phyloP scores from a whole-genome alignment of 2,113 vertebrate species.

The Parus major region DNA sequence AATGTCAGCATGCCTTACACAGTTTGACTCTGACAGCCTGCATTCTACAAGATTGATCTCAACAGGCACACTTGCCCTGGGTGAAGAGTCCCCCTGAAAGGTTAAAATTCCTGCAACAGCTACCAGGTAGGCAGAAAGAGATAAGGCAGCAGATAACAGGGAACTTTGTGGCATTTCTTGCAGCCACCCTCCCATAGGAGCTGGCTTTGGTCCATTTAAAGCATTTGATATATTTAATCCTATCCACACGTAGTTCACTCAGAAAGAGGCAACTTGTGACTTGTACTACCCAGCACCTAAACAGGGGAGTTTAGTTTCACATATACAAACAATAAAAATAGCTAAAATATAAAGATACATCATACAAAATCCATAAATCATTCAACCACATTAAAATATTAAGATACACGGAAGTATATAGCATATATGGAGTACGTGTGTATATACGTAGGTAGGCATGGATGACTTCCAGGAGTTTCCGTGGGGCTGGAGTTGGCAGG shows the following conservation, averaged over 20 bases:
- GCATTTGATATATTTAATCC: not conserved
- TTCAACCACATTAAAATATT: not conserved
- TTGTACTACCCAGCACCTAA: not conserved
- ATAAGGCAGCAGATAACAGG: not conserved
- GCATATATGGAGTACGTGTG: rapidly evolving
- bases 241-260: rapidly evolving
- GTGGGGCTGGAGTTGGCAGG: not conserved
- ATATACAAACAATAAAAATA: not conserved
- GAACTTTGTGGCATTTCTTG: not conserved
- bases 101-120: not conserved
- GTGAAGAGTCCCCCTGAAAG: not conserved
- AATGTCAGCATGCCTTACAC: not conserved
- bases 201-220: not conserved
- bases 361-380: rapidly evolving
- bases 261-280: rapidly evolving
- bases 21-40: not conserved
- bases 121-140: not conserved
- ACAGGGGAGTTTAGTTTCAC: rapidly evolving
- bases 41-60: not conserved
- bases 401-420: rapidly evolving
- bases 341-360: not conserved
- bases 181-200: not conserved
- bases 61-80: not conserved
- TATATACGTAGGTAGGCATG: rapidly evolving
- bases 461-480: rapidly evolving